A percentile compares a stretch with the other conserved stretches of the same genome.
These are phyloP conservation scores for Autographa gamma DNA, from an alignment of 2,888 invertebrate genomes.

Conservation along the genomic window DNA sequence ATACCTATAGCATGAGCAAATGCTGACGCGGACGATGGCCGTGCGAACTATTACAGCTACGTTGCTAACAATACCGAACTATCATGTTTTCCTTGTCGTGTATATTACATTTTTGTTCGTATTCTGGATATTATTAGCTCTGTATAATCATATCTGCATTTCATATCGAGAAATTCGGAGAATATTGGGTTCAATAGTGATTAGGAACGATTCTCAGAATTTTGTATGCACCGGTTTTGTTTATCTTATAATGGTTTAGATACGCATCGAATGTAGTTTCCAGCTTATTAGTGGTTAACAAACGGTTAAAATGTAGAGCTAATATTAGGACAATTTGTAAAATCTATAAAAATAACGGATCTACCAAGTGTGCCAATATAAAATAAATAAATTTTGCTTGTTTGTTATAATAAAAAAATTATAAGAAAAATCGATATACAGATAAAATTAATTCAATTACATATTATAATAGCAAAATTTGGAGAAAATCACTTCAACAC, in stretches of 20 bases:
- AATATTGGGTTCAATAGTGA: neutral
- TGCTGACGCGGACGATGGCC: conserved; percentile 60
- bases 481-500: too few relatives aligned
- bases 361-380: too few relatives aligned
- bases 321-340: neutral
- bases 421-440: too few relatives aligned
- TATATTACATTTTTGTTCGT: conserved; percentile 50
- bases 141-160: neutral
- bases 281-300: neutral
- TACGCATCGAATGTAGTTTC: neutral
- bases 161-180: neutral
- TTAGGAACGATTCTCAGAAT: neutral
- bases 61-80: conserved; percentile 65
- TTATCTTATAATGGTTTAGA: neutral
- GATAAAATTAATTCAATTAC: too few relatives aligned
- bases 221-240: conserved; percentile 2
- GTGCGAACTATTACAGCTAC: conserved; percentile 60
- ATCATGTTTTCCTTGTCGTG: conserved; percentile 73
- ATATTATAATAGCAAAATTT: too few relatives aligned
- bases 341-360: neutral
- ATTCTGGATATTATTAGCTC: conserved; percentile 24
- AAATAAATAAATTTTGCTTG: too few relatives aligned
- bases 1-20: conserved; percentile 62
- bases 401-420: too few relatives aligned
- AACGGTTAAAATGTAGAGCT: neutral